phyloP scores from a whole-genome alignment of 2,797 vertebrate species.

The Sebastes oblongus region DNA sequence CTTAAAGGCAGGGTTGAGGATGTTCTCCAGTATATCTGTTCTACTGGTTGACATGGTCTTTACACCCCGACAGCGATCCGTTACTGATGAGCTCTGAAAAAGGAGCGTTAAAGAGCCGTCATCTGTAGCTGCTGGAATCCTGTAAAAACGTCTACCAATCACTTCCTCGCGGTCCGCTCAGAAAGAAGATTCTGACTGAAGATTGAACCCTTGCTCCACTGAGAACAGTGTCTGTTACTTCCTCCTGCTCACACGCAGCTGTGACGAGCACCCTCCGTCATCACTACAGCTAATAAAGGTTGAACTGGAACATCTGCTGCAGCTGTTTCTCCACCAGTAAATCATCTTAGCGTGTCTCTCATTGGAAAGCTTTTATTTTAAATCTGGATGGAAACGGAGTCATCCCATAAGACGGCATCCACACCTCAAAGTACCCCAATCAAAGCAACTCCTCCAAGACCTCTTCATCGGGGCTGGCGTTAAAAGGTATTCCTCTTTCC shows the following conservation, averaged over 20 bases:
- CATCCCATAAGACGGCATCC: conserved; percentile 44
- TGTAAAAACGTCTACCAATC: too few species aligned
- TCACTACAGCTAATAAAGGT: conserved; percentile 65
- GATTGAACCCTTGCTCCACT: too few species aligned
- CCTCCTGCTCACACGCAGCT: neutral
- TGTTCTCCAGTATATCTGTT: too few species aligned
- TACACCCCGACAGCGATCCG: too few species aligned
- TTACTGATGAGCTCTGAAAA: too few species aligned
- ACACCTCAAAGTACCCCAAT: conserved; percentile 58
- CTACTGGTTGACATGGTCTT: too few species aligned
- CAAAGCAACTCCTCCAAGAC: conserved; percentile 77
- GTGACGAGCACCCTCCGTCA: conserved; percentile 45
- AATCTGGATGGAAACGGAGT: neutral
- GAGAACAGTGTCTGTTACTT: neutral
- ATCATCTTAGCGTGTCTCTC: conserved; percentile 9
- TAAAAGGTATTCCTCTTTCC: conserved; percentile 81
- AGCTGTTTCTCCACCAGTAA: conserved; percentile 40
- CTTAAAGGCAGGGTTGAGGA: too few species aligned
- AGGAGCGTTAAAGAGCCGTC: too few species aligned
- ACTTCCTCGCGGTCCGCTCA: too few species aligned
- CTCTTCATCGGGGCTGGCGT: conserved; percentile 84
- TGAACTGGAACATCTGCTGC: conserved; percentile 60
- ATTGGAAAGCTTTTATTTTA: conserved; percentile 19
- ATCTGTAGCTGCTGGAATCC: too few species aligned
- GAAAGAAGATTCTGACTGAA: too few species aligned